A percentile compares a stretch with the other conserved stretches of the same genome.
These are phyloP conservation scores for Vidua macroura DNA, from an alignment of 2,113 vertebrate species.

Conservation along the genomic window DNA sequence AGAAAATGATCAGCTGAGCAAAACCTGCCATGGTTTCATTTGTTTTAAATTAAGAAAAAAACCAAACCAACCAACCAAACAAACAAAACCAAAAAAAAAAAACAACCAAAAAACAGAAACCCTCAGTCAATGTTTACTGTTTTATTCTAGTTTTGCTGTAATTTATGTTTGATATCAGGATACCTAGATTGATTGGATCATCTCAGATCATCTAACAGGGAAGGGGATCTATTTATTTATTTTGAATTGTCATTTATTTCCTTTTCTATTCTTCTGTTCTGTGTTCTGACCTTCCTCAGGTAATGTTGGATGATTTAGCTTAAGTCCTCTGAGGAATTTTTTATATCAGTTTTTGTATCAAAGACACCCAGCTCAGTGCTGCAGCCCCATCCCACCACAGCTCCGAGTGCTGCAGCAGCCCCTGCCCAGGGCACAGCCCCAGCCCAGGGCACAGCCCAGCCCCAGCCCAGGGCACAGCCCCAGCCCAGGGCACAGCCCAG, in stretches of 20 bases:
- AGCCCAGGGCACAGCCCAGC: not conserved
- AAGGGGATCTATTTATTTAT: not conserved
- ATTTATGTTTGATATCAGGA: not conserved
- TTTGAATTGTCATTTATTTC: not conserved
- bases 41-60: not conserved
- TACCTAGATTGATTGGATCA: not conserved
- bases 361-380: not conserved
- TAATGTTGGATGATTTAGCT: not conserved
- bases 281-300: not conserved
- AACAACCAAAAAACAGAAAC: not conserved
- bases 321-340: not conserved
- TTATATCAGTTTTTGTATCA: not conserved
- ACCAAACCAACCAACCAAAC: not conserved
- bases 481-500: too few relatives aligned
- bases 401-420: not conserved
- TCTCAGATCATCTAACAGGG: not conserved
- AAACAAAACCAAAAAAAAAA: too few relatives aligned
- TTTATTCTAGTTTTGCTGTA: not conserved
- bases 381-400: not conserved
- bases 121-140: not conserved
- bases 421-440: rapidly evolving
- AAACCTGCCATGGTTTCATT: not conserved
- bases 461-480: too few relatives aligned
- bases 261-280: not conserved
- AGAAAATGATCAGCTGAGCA: not conserved